Percentiles rank a stretch among this genome's conserved stretches.
phyloP scores from a whole-genome alignment of 2,888 invertebrate species.

The Acleris literana region DNA sequence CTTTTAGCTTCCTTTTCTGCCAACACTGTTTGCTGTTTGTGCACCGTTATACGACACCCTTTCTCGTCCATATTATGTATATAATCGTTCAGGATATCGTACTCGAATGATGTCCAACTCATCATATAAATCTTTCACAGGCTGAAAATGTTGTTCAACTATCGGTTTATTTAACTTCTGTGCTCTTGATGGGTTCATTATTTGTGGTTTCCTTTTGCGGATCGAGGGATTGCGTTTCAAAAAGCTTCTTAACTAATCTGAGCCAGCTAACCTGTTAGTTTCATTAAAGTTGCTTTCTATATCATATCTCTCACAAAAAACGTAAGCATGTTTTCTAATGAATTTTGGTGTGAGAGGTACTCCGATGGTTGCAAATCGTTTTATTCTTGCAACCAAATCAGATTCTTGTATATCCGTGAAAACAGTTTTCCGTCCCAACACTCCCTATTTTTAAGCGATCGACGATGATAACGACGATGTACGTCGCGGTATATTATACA shows the following conservation, averaged over 20 bases:
- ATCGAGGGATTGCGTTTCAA: constrained; percentile 8
- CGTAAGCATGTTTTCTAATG: constrained; percentile 38
- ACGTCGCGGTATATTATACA: constrained; percentile 44
- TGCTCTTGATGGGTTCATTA: no score
- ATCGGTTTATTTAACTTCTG: no score
- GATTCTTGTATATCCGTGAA: constrained; percentile 42
- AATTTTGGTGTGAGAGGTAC: constrained; percentile 38
- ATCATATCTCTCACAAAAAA: constrained; percentile 44
- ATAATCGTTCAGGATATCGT: constrained; percentile 35
- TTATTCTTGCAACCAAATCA: constrained; percentile 41
- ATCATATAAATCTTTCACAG: constrained; percentile 34
- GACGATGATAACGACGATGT: no score
- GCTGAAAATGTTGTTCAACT: no score
- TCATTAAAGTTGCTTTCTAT: constrained; percentile 43
- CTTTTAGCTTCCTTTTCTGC: constrained; percentile 35
- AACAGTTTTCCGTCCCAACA: constrained; percentile 43
- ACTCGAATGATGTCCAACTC: constrained; percentile 36
- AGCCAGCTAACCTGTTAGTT: constrained; percentile 38
- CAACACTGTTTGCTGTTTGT: constrained; percentile 36
- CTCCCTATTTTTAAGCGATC: constrained; percentile 41
- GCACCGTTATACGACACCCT: constrained; percentile 37
- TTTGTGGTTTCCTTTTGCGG: no score
- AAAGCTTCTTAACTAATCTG: constrained; percentile 38
- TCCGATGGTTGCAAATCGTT: constrained; percentile 27
- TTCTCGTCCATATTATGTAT: constrained; percentile 40